Conservation (phyloP, 2,797 vertebrate genomes). For the Anas flavirostris region DNA sequence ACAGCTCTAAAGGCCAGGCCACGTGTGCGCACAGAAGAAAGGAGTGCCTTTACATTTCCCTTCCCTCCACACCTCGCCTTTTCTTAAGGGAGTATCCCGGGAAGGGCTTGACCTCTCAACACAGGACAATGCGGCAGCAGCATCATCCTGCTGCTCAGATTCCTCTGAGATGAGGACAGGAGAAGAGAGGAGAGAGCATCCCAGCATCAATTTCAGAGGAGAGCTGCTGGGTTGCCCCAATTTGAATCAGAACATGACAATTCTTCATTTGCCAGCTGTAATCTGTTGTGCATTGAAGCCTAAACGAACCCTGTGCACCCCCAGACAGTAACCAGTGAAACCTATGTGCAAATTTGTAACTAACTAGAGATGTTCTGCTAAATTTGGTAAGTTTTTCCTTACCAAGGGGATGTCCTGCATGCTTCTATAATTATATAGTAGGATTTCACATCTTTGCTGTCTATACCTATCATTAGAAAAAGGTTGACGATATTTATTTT, state of each 20-base stretch:
- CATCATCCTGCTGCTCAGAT: background rate
- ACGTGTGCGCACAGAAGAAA: fast-evolving
- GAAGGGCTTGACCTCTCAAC: background rate
- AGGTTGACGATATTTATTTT: conserved; percentile 26
- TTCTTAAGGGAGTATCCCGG: fast-evolving
- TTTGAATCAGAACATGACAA: background rate
- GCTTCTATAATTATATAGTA: conserved; percentile 35
- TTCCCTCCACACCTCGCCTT: background rate
- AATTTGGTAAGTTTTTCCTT: background rate
- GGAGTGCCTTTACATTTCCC: background rate
- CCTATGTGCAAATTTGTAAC: conserved; percentile 14
- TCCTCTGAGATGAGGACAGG: background rate
- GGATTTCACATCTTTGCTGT: conserved; percentile 41
- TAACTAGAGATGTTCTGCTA: conserved; percentile 46
- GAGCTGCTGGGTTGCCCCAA: background rate
- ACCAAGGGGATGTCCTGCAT: background rate
- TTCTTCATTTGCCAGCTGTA: background rate
- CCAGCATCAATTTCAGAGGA: fast-evolving
- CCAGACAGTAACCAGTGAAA: background rate
- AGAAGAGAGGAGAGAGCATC: background rate
- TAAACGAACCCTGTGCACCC: background rate
- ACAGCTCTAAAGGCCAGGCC: background rate
- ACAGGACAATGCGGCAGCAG: background rate
- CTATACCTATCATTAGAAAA: conserved; percentile 53
- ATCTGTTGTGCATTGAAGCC: background rate